These are phyloP conservation scores for Lithobates sylvaticus DNA, from an alignment of 2,797 vertebrate species.

Conservation along the genomic window DNA sequence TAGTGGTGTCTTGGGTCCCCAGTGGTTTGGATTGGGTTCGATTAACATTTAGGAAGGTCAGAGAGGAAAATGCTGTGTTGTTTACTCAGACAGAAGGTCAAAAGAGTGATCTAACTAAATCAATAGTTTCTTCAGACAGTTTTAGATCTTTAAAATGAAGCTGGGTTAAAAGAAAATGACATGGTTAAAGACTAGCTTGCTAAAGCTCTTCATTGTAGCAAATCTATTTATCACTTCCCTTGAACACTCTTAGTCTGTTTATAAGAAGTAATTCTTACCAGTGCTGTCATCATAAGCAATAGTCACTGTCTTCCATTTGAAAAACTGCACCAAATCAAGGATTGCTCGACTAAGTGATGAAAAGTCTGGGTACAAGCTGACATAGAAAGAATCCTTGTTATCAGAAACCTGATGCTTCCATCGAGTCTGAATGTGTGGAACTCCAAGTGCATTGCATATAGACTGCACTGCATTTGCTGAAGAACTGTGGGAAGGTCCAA, in stretches of 20 bases:
- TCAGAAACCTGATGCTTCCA: slow-evolving; percentile 99
- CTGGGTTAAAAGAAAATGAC: slow-evolving; percentile 42
- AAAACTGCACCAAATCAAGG: slow-evolving; percentile 97
- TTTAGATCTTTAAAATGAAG: slow-evolving; percentile 56
- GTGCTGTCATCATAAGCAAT: slow-evolving; percentile 98
- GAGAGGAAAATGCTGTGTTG: slow-evolving; percentile 59
- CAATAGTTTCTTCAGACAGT: slow-evolving; percentile 55
- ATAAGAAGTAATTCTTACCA: slow-evolving; percentile 78
- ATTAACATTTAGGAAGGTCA: slow-evolving; percentile 64
- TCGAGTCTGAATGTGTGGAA: slow-evolving; percentile 97
- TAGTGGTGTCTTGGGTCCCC: slow-evolving; percentile 34
- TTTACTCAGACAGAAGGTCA: slow-evolving; percentile 62
- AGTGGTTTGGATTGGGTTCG: slow-evolving; percentile 40
- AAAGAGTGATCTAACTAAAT: slow-evolving; percentile 57
- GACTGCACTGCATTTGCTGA: slow-evolving; percentile 98
- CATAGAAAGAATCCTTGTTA: slow-evolving; percentile 97
- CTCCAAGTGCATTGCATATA: slow-evolving; percentile 96
- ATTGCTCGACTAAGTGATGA: slow-evolving; percentile 97
- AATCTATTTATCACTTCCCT: slow-evolving; percentile 54
- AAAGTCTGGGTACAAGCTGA: slow-evolving; percentile 97
- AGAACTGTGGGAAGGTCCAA: slow-evolving; percentile 97
- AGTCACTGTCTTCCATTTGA: slow-evolving; percentile 98
- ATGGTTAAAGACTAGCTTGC: slow-evolving; percentile 41
- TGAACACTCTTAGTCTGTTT: slow-evolving; percentile 25
- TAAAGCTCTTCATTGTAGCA: slow-evolving; percentile 27